Evolutionary conservation across 2,888 invertebrate species (phyloP), one percentile per base, ranked within the genome.

Genomic region (Catocala fraxini): DNA sequence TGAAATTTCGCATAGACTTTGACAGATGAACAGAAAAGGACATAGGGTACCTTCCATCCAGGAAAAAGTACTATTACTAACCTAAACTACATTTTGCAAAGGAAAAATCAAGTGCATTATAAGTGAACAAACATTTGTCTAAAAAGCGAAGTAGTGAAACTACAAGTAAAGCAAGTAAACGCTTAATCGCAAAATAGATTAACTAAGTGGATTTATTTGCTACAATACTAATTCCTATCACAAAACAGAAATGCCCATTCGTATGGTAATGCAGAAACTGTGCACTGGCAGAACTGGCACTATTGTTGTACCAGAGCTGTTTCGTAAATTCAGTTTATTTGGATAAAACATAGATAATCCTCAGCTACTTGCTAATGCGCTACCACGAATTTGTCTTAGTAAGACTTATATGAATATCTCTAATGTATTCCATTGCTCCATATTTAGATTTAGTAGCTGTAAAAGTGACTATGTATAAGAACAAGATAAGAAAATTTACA

Each of bases 221-320:
- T 59, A 59, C 45, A 65, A 72, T 63, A 66, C 70, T 68, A 68
- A 76, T 70, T 66, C 68, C 63, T 72, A 63, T 76, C 62, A 70
- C 74, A 77, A 77, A 76, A 77, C 73, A 68, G 68, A 51, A 68
- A 49, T 51, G 61, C 59, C 64, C 66, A 76, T 75, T 77, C 66
- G 65, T 76, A 76, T 76, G 77, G 66, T 76, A 75, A 76, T 75
- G 59, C 56, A 57, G 68, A n/a, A 62, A 68, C 63, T 74, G 63
- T 71, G 68, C 70, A 68, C 54, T 13, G 42, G 35, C 5, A 48
- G 39, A 48, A 35, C 46, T 53, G 60, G 52, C 62, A 68, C 64
- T 74, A 68, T 70, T 76, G 70, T 75, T 72, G 63, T 68, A 72
- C 64, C 47, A 57, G 59, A 66, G 62, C 59, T 62, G 67, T 61